A percentile compares a stretch with the other conserved stretches of the same genome.
Evolutionary conservation across 2,113 vertebrate genomes (phyloP).

Genomic region (Vicugna pacos): DNA sequence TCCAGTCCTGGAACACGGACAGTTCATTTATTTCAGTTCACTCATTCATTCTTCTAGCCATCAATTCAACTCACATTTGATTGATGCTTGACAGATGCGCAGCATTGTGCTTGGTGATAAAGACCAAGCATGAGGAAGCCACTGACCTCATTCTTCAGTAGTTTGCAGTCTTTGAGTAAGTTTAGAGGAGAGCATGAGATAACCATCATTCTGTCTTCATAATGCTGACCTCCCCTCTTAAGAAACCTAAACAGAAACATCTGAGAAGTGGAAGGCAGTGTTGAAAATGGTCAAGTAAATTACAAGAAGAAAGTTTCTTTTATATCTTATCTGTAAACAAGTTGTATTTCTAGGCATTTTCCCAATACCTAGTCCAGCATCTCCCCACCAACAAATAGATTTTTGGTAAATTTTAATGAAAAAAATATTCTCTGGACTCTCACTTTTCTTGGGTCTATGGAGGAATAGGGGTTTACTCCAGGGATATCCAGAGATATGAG

Average conservation of each 20-base stretch:
- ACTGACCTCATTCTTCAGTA: neutral
- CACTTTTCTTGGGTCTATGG: neutral
- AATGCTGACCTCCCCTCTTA: neutral
- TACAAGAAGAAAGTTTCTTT: neutral
- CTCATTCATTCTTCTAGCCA: neutral
- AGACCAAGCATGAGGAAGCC: neutral
- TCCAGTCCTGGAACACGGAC: neutral
- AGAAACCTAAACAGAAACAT: neutral
- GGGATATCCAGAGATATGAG: neutral
- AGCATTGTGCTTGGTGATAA: neutral
- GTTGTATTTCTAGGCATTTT: neutral
- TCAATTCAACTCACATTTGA: neutral
- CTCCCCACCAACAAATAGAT: neutral
- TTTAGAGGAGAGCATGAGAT: neutral
- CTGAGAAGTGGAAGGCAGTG: neutral
- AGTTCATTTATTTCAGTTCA: neutral
- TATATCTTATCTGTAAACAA: neutral
- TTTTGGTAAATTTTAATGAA: neutral
- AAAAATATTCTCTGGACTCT: neutral
- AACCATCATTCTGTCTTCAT: neutral
- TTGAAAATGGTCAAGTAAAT: neutral
- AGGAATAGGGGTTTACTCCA: neutral
- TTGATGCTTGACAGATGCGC: neutral
- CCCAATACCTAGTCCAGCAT: neutral
- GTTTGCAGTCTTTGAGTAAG: neutral